phyloP scores from a whole-genome alignment of 1,140 invertebrate species.

The Penaeus chinensis region DNA sequence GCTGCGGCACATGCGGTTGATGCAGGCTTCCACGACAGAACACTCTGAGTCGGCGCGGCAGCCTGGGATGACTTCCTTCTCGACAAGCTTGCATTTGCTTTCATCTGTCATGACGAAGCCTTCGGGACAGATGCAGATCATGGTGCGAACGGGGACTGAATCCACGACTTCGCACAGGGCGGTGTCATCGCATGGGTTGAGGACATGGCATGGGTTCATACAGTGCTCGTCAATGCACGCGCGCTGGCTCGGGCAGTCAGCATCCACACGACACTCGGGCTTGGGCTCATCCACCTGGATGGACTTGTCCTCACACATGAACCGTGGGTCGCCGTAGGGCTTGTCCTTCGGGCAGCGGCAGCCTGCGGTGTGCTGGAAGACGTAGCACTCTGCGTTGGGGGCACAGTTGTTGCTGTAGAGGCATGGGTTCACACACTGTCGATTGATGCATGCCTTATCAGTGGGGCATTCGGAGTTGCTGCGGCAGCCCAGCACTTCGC shows the following conservation, averaged over 20 bases:
- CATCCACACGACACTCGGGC: slow-evolving; percentile 66
- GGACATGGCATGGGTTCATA: slow-evolving; percentile 83
- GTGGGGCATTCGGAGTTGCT: slow-evolving; percentile 66
- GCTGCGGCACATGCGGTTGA: slow-evolving; percentile 85
- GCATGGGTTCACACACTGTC: slow-evolving; percentile 67
- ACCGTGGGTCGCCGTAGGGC: slow-evolving; percentile 60
- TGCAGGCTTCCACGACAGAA: slow-evolving; percentile 80
- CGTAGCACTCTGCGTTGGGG: slow-evolving; percentile 80
- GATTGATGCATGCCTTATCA: slow-evolving; percentile 67
- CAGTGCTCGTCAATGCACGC: slow-evolving; percentile 73
- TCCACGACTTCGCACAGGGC: slow-evolving; percentile 64
- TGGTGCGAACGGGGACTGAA: slow-evolving; percentile 62
- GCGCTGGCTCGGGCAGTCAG: slow-evolving; percentile 66
- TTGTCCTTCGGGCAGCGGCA: slow-evolving; percentile 79
- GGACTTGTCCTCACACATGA: slow-evolving; percentile 81
- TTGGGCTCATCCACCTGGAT: slow-evolving; percentile 75
- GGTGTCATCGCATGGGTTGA: slow-evolving; percentile 79
- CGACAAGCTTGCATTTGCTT: slow-evolving; percentile 78
- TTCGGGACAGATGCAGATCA: slow-evolving; percentile 64
- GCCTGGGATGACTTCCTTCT: slow-evolving; percentile 77
- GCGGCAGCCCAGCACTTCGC: slow-evolving; percentile 63
- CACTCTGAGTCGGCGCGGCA: slow-evolving; percentile 85
- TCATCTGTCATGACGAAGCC: slow-evolving; percentile 75
- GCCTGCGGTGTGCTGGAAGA: slow-evolving; percentile 83
- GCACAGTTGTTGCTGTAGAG: slow-evolving; percentile 80